phyloP scores from a whole-genome alignment of 2,797 vertebrate genomes.

The Champsocephalus esox region DNA sequence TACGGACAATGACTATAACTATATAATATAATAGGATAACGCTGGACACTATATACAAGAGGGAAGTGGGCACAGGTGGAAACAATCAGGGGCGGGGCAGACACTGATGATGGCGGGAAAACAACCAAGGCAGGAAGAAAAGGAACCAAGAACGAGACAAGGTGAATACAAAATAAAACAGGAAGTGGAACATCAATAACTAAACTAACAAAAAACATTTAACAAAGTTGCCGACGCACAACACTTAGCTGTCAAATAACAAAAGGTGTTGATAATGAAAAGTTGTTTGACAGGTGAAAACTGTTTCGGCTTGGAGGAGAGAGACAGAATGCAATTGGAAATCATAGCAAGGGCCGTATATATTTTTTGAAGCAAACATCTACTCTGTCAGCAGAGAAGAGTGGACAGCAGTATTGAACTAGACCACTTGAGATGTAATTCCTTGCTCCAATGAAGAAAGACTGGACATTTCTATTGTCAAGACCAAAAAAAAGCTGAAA shows the following conservation, averaged over 20 bases:
- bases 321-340: constrained; percentile 58
- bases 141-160: no score
- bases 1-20: no score
- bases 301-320: constrained; percentile 35
- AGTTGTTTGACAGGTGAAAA: constrained; percentile 46
- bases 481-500: constrained; percentile 46
- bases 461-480: constrained; percentile 81
- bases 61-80: no score
- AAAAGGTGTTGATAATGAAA: constrained; percentile 23
- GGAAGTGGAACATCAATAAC: no score
- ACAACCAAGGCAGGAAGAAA: no score
- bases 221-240: no score
- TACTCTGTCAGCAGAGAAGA: constrained; percentile 46
- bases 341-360: constrained; percentile 67
- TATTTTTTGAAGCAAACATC: constrained; percentile 61
- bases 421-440: constrained; percentile 82
- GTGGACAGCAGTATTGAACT: constrained; percentile 76
- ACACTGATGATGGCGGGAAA: no score
- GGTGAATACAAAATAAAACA: no score
- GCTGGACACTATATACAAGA: no score
- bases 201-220: no score
- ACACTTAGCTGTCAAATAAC: neutral
- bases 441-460: constrained; percentile 80
- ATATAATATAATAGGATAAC: no score
- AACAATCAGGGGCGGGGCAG: no score